These are phyloP conservation scores for Meteorus cinctellus DNA, from an alignment of 2,888 invertebrate genomes.

Conservation along the genomic window DNA sequence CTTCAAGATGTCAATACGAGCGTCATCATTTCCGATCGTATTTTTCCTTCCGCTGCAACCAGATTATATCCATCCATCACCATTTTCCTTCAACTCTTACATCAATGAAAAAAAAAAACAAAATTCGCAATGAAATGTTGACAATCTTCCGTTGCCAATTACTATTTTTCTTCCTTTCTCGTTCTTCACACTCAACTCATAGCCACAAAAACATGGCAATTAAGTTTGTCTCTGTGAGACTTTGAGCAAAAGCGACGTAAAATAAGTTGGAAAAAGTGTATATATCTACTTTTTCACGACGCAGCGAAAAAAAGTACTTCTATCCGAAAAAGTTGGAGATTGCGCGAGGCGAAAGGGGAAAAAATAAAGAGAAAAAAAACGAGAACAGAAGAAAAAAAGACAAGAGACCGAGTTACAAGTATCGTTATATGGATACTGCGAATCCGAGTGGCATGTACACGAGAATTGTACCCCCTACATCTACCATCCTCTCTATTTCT, in stretches of 20 bases:
- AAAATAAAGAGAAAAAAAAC: background rate
- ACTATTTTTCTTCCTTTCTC: background rate
- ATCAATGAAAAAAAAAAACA: background rate
- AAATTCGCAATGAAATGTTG: background rate
- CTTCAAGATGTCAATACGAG: background rate
- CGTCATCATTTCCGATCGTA: constrained; percentile 8
- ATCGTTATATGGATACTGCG: constrained; percentile 13
- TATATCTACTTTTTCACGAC: constrained; percentile 17
- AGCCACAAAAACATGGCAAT: constrained; percentile 30
- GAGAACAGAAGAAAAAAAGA: background rate
- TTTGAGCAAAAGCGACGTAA: background rate
- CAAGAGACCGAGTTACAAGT: constrained; percentile 10
- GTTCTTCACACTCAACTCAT: background rate
- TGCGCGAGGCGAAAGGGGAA: background rate
- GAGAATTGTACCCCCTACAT: background rate
- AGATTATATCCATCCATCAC: constrained; percentile 1
- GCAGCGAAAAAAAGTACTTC: constrained; percentile 6
- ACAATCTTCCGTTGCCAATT: background rate
- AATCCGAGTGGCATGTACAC: constrained; percentile 28
- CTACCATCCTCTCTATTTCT: constrained; percentile 2
- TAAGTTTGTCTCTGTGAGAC: constrained; percentile 19
- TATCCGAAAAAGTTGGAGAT: constrained; percentile 10
- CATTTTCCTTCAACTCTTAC: background rate
- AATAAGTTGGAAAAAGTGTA: constrained; percentile 14
- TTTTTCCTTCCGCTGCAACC: background rate